Percentiles rank a stretch among this genome's conserved stretches.
These are phyloP conservation scores for Nycticebus coucang DNA, from an alignment of 2,113 vertebrate species.

Conservation along the genomic window DNA sequence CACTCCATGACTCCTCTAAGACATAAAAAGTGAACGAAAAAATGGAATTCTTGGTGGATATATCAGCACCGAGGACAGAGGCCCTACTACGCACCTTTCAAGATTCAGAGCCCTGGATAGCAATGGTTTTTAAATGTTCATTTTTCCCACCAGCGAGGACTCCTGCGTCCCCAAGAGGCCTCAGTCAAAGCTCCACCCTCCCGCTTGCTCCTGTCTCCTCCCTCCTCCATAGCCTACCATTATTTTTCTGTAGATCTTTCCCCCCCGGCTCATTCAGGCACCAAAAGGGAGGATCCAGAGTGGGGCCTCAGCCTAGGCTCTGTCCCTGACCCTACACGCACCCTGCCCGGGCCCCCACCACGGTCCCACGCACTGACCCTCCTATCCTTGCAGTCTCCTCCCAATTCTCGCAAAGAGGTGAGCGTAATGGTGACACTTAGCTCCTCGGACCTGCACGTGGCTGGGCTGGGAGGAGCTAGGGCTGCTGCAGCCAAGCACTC, in stretches of 20 bases:
- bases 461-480: neutral
- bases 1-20: neutral
- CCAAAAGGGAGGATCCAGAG: neutral
- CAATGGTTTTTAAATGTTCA: neutral
- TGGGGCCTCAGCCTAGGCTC: neutral
- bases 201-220: neutral
- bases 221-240: neutral
- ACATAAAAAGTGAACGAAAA: neutral
- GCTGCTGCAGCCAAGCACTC: neutral
- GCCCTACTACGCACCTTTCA: neutral
- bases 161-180: neutral
- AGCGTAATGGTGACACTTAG: too few species aligned
- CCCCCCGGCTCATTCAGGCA: neutral
- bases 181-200: neutral
- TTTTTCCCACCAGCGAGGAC: neutral
- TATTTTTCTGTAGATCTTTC: neutral
- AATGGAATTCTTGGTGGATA: neutral
- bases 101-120: neutral
- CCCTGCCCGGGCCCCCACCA: too few species aligned
- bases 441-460: neutral
- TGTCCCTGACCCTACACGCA: neutral
- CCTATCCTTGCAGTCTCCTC: neutral
- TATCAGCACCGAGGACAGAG: neutral
- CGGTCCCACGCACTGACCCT: accelerated
- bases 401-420: neutral